These are phyloP conservation scores for Synanthedon vespiformis DNA, from an alignment of 2,888 invertebrate genomes.

Conservation along the genomic window DNA sequence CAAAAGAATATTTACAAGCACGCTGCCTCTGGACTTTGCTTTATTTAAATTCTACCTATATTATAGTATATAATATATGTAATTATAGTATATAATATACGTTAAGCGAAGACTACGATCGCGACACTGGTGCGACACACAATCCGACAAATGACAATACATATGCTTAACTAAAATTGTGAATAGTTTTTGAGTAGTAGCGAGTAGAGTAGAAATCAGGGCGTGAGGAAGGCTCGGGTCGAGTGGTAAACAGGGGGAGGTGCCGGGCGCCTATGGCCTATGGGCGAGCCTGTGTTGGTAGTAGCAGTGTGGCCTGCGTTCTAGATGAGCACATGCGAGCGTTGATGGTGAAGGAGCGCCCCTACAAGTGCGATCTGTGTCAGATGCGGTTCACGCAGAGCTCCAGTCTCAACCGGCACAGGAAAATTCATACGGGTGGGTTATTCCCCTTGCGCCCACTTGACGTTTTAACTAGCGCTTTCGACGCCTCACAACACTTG, in stretches of 20 bases:
- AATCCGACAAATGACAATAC: constrained; percentile 39
- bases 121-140: constrained; percentile 55
- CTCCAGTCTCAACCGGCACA: constrained; percentile 78
- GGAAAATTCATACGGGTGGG: constrained; percentile 77
- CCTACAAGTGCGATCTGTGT: constrained; percentile 77
- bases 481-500: neutral
- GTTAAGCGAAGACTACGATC: neutral
- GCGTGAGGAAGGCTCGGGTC: constrained; percentile 57
- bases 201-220: constrained; percentile 49
- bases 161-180: constrained; percentile 49
- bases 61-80: neutral
- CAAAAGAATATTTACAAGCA: neutral
- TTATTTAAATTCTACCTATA: constrained; percentile 6
- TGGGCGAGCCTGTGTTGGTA: constrained; percentile 33
- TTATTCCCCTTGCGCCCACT: constrained; percentile 34
- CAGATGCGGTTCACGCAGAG: constrained; percentile 79
- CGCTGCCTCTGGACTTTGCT: constrained; percentile 38
- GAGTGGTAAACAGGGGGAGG: constrained; percentile 68
- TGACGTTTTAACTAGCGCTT: constrained; percentile 14
- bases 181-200: constrained; percentile 70
- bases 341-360: constrained; percentile 69
- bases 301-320: constrained; percentile 48
- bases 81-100: constrained; percentile 6
- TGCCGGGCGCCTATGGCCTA: constrained; percentile 23
- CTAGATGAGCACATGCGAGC: constrained; percentile 69